Conservation (phyloP, 1,140 invertebrate genomes). For the Polypedilum vanderplanki region DNA sequence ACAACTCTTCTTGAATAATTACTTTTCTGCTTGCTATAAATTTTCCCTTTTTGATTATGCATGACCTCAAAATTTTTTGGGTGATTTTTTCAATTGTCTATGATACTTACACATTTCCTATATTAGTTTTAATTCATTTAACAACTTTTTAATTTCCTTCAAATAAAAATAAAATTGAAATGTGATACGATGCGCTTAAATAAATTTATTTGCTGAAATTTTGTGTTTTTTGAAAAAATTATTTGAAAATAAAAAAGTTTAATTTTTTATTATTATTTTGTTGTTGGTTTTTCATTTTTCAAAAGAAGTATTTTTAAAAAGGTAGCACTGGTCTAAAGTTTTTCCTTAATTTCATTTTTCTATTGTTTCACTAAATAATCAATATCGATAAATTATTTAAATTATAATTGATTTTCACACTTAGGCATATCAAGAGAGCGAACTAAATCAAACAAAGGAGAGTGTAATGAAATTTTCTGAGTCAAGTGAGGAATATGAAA, state of each 20-base stretch:
- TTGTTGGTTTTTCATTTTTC: neutral
- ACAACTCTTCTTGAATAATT: too few relatives aligned
- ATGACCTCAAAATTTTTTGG: too few relatives aligned
- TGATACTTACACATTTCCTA: slow-evolving; percentile 11
- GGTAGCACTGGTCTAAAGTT: slow-evolving; percentile 33
- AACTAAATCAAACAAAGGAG: slow-evolving; percentile 34
- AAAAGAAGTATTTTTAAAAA: slow-evolving; percentile 31
- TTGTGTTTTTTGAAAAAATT: slow-evolving; percentile 31
- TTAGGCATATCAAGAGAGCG: slow-evolving; percentile 3
- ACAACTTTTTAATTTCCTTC: too few relatives aligned
- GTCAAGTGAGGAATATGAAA: neutral
- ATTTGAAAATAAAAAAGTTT: slow-evolving; percentile 30
- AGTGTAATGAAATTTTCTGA: slow-evolving; percentile 33
- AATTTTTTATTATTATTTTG: slow-evolving; percentile 26
- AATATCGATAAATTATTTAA: too few relatives aligned
- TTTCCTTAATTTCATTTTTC: slow-evolving; percentile 5
- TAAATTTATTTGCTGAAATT: slow-evolving; percentile 32
- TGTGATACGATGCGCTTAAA: slow-evolving; percentile 29
- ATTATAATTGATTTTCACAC: neutral
- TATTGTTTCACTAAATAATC: neutral
- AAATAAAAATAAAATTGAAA: neutral
- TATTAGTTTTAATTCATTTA: neutral
- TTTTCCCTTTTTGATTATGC: too few relatives aligned
- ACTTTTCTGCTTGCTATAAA: too few relatives aligned
- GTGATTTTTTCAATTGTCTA: too few relatives aligned